Percentiles rank a stretch among this genome's conserved stretches.
Conservation (phyloP, 2,888 invertebrate species). For the Pachliopta kotzebuea region DNA sequence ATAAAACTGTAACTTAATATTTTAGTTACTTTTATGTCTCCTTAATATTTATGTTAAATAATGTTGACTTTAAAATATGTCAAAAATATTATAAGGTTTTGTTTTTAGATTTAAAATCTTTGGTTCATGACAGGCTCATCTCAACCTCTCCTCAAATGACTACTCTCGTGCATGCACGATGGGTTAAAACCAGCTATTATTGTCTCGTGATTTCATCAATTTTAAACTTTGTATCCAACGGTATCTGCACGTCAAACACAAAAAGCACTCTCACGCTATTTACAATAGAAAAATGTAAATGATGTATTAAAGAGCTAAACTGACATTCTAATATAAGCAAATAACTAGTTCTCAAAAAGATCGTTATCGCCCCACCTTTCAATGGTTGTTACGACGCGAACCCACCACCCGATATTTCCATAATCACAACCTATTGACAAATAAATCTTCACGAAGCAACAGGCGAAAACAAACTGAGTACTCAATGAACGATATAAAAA, state of each 20-base stretch:
- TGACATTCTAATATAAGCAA: conserved; percentile 19
- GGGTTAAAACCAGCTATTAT: too few relatives aligned
- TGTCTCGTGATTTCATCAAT: too few relatives aligned
- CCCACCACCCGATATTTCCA: conserved; percentile 31
- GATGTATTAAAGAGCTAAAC: conserved; percentile 18
- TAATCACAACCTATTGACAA: conserved; percentile 36
- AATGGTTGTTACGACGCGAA: conserved; percentile 28
- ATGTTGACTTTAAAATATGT: not conserved
- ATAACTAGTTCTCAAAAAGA: conserved; percentile 17
- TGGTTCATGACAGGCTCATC: too few relatives aligned
- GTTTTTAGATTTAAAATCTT: too few relatives aligned
- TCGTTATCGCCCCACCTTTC: conserved; percentile 19
- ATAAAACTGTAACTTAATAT: conserved; percentile 20
- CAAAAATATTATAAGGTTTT: not conserved
- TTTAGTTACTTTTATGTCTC: conserved; percentile 2
- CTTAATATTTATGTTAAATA: conserved; percentile 1
- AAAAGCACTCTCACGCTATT: conserved; percentile 4
- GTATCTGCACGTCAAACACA: not conserved
- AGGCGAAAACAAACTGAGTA: conserved; percentile 24
- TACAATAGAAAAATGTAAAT: conserved; percentile 13
- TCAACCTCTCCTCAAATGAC: too few relatives aligned
- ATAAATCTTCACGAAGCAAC: conserved; percentile 38
- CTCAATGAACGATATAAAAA: conserved; percentile 24
- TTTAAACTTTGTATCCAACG: not conserved
- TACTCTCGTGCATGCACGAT: too few relatives aligned